Conservation (phyloP, 2,113 vertebrate species). For the Proteles cristata region DNA sequence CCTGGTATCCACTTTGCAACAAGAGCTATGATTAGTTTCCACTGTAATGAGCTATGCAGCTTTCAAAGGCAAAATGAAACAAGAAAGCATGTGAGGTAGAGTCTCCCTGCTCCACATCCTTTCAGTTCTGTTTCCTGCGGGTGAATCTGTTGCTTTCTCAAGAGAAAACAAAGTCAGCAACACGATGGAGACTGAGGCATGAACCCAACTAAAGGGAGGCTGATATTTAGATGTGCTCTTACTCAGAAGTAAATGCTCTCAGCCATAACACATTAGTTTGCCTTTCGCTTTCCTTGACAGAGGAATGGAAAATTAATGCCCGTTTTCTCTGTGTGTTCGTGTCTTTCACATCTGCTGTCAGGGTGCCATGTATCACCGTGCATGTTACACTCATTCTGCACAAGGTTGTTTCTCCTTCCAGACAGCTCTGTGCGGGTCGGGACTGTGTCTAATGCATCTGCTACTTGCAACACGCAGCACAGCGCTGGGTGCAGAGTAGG, state of each 20-base stretch:
- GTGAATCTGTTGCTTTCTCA: not conserved
- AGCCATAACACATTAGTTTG: not conserved
- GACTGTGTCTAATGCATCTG: not conserved
- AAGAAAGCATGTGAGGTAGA: not conserved
- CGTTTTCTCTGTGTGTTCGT: not conserved
- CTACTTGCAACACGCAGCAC: not conserved
- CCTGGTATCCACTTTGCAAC: not conserved
- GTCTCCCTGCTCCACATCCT: not conserved
- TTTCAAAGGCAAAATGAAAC: conserved; percentile 41
- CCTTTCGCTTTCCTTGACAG: conserved; percentile 24
- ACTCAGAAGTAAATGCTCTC: conserved; percentile 41
- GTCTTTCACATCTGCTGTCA: not conserved
- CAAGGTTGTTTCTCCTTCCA: not conserved
- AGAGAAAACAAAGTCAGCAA: not conserved
- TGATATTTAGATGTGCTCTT: not conserved
- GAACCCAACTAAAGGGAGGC: not conserved
- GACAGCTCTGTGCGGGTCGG: not conserved
- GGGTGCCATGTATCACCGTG: accelerated
- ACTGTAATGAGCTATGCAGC: not conserved
- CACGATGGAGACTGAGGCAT: accelerated
- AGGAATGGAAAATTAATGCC: not conserved
- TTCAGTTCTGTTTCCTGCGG: not conserved
- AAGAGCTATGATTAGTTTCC: not conserved
- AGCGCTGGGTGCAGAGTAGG: not conserved
- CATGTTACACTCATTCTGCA: not conserved